These are phyloP conservation scores for Panagrolaimus sp. DNA, from an alignment of 1,140 invertebrate species.

Conservation along the genomic window DNA sequence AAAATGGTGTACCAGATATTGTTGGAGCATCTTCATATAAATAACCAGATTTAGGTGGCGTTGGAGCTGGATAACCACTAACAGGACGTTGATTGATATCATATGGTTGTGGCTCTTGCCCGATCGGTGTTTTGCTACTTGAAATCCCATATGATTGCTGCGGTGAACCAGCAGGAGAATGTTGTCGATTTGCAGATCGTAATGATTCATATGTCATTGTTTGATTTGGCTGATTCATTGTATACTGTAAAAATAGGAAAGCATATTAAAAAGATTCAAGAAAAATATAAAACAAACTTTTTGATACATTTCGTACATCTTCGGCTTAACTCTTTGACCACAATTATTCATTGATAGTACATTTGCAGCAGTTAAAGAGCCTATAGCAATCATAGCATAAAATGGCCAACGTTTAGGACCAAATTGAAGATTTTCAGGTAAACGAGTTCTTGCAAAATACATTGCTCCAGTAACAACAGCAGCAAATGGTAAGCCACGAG, in stretches of 20 bases:
- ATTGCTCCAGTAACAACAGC: background rate
- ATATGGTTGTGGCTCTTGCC: too few species aligned
- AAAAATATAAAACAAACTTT: background rate
- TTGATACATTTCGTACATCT: slow-evolving; percentile 14
- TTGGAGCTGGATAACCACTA: too few species aligned
- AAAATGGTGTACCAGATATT: too few species aligned
- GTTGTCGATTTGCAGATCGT: slow-evolving; percentile 3
- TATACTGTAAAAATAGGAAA: background rate
- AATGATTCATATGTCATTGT: slow-evolving; percentile 1
- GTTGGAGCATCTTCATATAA: too few species aligned
- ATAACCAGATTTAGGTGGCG: too few species aligned
- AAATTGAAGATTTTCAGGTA: slow-evolving; percentile 10
- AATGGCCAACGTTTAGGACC: slow-evolving; percentile 10
- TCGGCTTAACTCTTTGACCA: slow-evolving; percentile 12
- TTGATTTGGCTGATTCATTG: background rate
- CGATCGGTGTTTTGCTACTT: too few species aligned
- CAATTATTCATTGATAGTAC: slow-evolving; percentile 14
- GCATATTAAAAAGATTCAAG: too few species aligned
- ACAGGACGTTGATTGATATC: too few species aligned
- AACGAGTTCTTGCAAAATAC: slow-evolving; percentile 1
- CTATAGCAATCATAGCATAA: slow-evolving; percentile 8
- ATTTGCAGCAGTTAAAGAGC: slow-evolving; percentile 13
- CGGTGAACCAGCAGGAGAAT: too few species aligned
- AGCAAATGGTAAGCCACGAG: slow-evolving; percentile 17
- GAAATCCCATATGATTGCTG: too few species aligned